Percentiles rank a stretch among this genome's conserved stretches.
Conservation (phyloP, 2,797 vertebrate genomes). For the Platalea minor region DNA sequence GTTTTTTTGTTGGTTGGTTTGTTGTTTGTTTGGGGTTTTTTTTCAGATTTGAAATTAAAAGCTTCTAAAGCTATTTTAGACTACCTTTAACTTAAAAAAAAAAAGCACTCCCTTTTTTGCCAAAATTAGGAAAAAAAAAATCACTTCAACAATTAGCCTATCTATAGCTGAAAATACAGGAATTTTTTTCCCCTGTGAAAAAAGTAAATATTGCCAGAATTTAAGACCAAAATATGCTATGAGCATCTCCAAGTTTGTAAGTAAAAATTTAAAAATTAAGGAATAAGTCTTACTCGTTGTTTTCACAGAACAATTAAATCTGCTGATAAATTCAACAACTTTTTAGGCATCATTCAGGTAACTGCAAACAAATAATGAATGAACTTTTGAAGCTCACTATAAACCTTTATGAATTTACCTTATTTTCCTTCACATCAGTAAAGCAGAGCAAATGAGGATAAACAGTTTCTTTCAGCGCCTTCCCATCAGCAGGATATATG, state of each 20-base stretch:
- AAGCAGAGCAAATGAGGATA: conserved; percentile 78
- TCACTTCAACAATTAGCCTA: not conserved
- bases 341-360: not conserved
- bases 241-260: not conserved
- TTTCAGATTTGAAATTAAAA: not conserved
- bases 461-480: conserved; percentile 73
- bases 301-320: not conserved
- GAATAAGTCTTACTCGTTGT: not conserved
- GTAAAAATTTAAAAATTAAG: not conserved
- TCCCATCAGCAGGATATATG: conserved; percentile 63
- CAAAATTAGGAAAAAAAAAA: not conserved
- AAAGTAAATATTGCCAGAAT: not conserved
- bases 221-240: not conserved
- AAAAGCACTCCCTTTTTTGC: not conserved
- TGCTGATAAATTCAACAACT: not conserved
- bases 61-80: not conserved
- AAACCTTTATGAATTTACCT: conserved; percentile 65
- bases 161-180: not conserved
- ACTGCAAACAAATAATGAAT: not conserved
- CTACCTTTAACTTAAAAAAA: not conserved
- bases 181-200: fast-evolving
- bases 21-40: not conserved
- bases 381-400: not conserved
- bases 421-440: conserved; percentile 61
- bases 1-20: not conserved